Base-by-base conservation (phyloP, 2,888 invertebrate species). In the Heteromurus nitidus region DNA sequence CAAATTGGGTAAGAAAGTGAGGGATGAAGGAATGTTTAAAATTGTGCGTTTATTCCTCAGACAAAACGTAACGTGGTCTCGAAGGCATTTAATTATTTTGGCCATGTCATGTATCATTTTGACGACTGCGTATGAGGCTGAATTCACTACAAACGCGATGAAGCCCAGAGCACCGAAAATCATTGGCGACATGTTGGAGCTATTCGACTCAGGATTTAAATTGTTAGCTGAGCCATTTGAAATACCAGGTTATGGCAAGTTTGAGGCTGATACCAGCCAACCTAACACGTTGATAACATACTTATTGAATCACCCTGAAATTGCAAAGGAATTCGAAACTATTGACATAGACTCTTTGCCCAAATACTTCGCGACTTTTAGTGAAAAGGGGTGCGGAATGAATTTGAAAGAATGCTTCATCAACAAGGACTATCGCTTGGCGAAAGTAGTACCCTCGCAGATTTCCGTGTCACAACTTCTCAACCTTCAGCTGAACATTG, bases 1-100 rank as follows among this genome's bases (percentile, higher is more conserved):
- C 9, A 24, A 55, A 24, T 18, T 55, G 9, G 55, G 7, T 3
- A 18, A 11, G 7, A 55, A 24, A 55, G 1, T 20, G 13, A 11
- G 20, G 2, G 2, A 2, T 1, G 3, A 55, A 20, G n/a, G 55
- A 2, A 18, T 55, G 3, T 55, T 55, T 20, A 18, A 55, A 55
- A 22, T 55, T 55, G 11, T 55, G 20, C 55, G 24, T 20, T 3
- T 55, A 55, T 24, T 55, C 18, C 22, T 55, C 22, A 11, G 24
- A 3, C 55, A 55, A 55, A 24, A 55, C 9, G 55, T 55, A 11
- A 55, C n/a, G 9, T 55, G 55, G 55, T 24, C 55, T 18, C n/a
- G 22, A 2, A 55, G 55, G 22, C 18, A 20, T 22, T 24, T 55
- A 20, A 55, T 55, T 18, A 18, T 55, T 3, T 55, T 20, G 55